phyloP scores from a whole-genome alignment of 1,140 invertebrate species.

The Achatina immaculata region DNA sequence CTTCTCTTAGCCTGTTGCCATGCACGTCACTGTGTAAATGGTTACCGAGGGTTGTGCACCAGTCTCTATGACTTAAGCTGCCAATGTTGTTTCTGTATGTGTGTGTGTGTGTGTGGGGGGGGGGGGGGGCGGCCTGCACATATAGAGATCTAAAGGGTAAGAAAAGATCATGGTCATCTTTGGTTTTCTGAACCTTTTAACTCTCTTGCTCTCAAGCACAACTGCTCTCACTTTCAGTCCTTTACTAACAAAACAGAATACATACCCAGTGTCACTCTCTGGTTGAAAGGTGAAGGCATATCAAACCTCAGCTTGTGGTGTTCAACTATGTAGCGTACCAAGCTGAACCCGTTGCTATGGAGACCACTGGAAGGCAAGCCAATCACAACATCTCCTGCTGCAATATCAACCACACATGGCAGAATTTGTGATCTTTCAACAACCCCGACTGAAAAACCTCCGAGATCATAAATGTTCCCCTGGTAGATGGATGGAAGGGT shows the following conservation, averaged over 20 bases:
- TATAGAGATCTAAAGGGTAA: no score
- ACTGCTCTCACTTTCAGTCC: no score
- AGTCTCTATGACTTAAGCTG: no score
- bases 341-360: conserved; percentile 96
- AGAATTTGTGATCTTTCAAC: conserved; percentile 84
- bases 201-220: no score
- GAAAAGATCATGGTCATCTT: no score
- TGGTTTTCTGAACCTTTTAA: no score
- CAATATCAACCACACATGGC: conserved; percentile 80
- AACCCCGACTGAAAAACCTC: conserved; percentile 94
- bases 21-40: no score
- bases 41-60: no score
- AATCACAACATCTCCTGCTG: conserved; percentile 85
- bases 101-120: no score
- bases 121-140: no score
- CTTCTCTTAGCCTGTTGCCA: no score
- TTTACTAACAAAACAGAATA: neutral
- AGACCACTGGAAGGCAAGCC: conserved; percentile 88
- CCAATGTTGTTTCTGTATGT: no score
- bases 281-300: conserved; percentile 84
- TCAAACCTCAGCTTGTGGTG: conserved; percentile 76
- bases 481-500: conserved; percentile 95
- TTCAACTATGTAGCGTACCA: conserved; percentile 88
- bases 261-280: conserved; percentile 73
- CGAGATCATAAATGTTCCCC: conserved; percentile 89